Conservation (phyloP, 2,113 vertebrate genomes). For the Strix aluco region DNA sequence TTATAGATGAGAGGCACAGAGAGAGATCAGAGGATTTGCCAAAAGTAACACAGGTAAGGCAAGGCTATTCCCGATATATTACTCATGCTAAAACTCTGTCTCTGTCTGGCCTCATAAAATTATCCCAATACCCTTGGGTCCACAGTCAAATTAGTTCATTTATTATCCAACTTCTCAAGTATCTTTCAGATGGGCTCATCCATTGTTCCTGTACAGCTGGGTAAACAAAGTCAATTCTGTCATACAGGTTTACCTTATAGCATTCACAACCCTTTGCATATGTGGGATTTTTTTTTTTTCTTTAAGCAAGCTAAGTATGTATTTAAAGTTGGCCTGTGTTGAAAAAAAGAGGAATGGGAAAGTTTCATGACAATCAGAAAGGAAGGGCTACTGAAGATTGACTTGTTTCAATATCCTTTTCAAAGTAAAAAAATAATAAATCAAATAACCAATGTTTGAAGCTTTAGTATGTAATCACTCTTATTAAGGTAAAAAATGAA, state of each 20-base stretch:
- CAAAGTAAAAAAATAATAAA: neutral
- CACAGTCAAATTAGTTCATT: constrained; percentile 60
- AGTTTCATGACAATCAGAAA: neutral
- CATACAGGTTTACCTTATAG: neutral
- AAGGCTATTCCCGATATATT: neutral
- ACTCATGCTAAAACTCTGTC: constrained; percentile 25
- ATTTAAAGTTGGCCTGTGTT: neutral
- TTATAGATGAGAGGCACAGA: neutral
- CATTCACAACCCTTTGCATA: neutral
- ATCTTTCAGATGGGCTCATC: constrained; percentile 40
- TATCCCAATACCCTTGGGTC: constrained; percentile 39
- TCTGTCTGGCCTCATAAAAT: constrained; percentile 14
- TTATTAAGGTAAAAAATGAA: neutral
- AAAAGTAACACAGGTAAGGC: neutral
- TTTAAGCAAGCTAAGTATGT: neutral
- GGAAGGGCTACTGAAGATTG: neutral
- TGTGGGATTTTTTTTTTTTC: neutral
- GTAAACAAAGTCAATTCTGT: constrained; percentile 53
- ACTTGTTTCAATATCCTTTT: neutral
- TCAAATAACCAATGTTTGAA: neutral
- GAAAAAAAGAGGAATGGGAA: neutral
- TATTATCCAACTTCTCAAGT: constrained; percentile 56
- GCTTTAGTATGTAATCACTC: neutral
- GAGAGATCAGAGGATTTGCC: constrained; percentile 1
- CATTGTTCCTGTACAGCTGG: constrained; percentile 40